phyloP scores from a whole-genome alignment of 1,140 invertebrate species.

The Lepidurus arcticus region DNA sequence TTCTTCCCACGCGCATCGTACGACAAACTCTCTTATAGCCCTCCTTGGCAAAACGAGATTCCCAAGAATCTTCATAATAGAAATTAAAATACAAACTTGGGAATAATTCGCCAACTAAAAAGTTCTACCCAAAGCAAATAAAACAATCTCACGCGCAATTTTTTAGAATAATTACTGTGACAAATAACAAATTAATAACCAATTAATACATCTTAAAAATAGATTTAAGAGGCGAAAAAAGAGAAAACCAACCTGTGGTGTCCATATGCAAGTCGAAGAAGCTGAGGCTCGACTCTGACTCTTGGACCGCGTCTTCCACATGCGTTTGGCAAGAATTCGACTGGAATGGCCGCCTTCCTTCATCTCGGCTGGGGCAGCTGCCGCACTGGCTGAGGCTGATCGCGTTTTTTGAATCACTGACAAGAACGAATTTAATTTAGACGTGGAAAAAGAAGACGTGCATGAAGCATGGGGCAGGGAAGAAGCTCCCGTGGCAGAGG shows the following conservation, averaged over 20 bases:
- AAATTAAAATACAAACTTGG: too few relatives aligned
- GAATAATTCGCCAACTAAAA: too few relatives aligned
- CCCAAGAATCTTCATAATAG: too few relatives aligned
- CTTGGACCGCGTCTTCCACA: conserved; percentile 72
- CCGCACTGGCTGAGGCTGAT: conserved; percentile 24
- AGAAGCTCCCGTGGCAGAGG: neutral
- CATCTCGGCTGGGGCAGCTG: neutral
- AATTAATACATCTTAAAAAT: too few relatives aligned
- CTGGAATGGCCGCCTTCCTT: conserved; percentile 42
- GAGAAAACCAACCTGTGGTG: conserved; percentile 68
- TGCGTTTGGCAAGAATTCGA: conserved; percentile 68
- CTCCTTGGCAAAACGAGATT: neutral
- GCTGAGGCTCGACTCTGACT: conserved; percentile 60
- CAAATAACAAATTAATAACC: too few relatives aligned
- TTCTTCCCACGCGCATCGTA: conserved; percentile 14
- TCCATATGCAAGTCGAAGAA: conserved; percentile 55
- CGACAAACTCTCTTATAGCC: neutral
- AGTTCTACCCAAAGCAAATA: too few relatives aligned
- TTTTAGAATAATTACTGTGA: too few relatives aligned
- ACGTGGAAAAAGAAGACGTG: conserved; percentile 58
- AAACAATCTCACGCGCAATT: too few relatives aligned
- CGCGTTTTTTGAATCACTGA: conserved; percentile 64
- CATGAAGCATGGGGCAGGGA: conserved; percentile 25
- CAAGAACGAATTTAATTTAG: conserved; percentile 78
- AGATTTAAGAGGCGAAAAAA: neutral